Evolutionary conservation across 1,140 invertebrate species (phyloP), one percentile per base, ranked within the genome.

Genomic region (Philaenus spumarius): DNA sequence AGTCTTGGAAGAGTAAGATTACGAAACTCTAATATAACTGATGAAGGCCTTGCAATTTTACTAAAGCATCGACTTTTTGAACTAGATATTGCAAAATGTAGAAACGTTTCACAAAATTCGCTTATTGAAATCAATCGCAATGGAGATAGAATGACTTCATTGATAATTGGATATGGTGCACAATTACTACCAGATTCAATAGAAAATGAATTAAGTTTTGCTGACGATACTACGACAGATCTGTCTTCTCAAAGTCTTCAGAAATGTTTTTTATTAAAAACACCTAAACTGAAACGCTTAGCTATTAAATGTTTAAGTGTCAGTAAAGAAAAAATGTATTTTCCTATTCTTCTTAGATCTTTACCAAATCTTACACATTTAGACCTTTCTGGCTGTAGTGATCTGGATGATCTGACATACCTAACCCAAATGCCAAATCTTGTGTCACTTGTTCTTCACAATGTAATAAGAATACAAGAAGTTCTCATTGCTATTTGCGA

Each of bases 341-440:
- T 78, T 46, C 61, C 78, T 34, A 62, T 82, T 5, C 71, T 89
- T 4, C 64, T 85, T 23, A 74, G 76, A 51, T 76, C 82, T 19
- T 63, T 89, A 30, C 67, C 73, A 5, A 78, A 83, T 40, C 71
- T 95, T 12, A 84, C 80, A 20, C 80, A 90, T 68, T 73, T 95
- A 39, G 90, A 95, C 71, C 72, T 95, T 42, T 90, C 89, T 0
- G 82, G 84, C 59, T 90, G 86, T 67, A 73, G 75, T 59, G 75
- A 80, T 55, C 69, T 81, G 19, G 77, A 77, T 39, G 69, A 80
- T 73, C 73, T 85, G 23, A 73, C 77, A 56, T 80, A 78, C 39
- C 67, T 84, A 24, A 72, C 77, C 14, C 73, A 77, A 61, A 68
- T 87, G 50, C 78, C 79, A 37, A 81, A 85, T 68, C 74, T 95